Conservation (phyloP, 2,888 invertebrate species). For the Melanargia galathea region DNA sequence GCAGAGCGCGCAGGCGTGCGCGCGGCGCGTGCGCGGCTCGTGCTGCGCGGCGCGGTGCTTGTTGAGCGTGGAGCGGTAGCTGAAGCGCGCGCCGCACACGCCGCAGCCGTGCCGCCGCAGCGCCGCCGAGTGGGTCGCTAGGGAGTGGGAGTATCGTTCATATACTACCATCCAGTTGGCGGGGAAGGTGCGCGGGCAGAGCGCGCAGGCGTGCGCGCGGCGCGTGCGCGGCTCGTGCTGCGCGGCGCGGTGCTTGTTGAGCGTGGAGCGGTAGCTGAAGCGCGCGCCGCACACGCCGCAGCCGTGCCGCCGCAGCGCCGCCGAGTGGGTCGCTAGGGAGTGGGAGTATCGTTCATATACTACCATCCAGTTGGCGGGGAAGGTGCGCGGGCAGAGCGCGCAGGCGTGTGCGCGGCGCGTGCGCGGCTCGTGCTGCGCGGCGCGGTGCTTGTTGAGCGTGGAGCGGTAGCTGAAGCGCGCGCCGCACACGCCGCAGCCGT, state of each 20-base stretch:
- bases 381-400: slow-evolving; percentile 51
- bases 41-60: slow-evolving; percentile 59
- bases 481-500: slow-evolving; percentile 60
- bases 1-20: slow-evolving; percentile 57
- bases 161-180: no score
- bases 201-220: slow-evolving; percentile 51
- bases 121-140: slow-evolving; percentile 64
- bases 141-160: not conserved
- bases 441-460: slow-evolving; percentile 67
- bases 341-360: no score
- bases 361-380: no score
- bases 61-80: slow-evolving; percentile 71
- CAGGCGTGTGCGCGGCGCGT: slow-evolving; percentile 53
- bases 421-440: slow-evolving; percentile 51
- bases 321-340: slow-evolving; percentile 63
- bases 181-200: slow-evolving; percentile 53
- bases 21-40: slow-evolving; percentile 48
- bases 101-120: slow-evolving; percentile 59
- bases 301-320: slow-evolving; percentile 56
- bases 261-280: slow-evolving; percentile 70
- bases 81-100: slow-evolving; percentile 60
- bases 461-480: slow-evolving; percentile 67
- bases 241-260: slow-evolving; percentile 62
- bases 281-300: slow-evolving; percentile 58
- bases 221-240: slow-evolving; percentile 53